A percentile compares a stretch with the other conserved stretches of the same genome.
Conservation (phyloP, 2,888 invertebrate genomes). For the Toxonevra muliebris region DNA sequence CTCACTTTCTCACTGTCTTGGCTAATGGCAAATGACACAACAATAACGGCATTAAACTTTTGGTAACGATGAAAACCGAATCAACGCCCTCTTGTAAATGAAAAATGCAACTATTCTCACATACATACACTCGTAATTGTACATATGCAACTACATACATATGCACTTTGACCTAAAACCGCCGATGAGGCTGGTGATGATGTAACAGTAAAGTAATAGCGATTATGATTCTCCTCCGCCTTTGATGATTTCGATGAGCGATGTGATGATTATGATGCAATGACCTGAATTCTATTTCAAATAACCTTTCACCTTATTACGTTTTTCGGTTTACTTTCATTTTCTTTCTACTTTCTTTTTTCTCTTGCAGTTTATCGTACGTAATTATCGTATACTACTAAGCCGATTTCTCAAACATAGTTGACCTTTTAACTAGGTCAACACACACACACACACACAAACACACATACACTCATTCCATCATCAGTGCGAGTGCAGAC, state of each 20-base stretch:
- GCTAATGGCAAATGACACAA: no score
- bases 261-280: neutral
- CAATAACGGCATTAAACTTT: no score
- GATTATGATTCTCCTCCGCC: no score
- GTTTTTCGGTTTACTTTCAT: slow-evolving; percentile 26
- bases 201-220: no score
- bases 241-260: neutral
- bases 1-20: no score
- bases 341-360: slow-evolving; percentile 6
- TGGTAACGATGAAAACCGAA: no score
- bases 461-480: neutral
- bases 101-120: no score
- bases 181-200: no score
- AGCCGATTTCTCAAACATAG: slow-evolving; percentile 3
- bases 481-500: neutral
- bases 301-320: neutral
- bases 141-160: no score
- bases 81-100: no score
- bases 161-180: no score
- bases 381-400: neutral
- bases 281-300: slow-evolving; percentile 2
- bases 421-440: slow-evolving; percentile 28
- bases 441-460: neutral
- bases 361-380: slow-evolving; percentile 21
- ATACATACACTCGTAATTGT: no score